Evolutionary conservation across 2,797 vertebrate genomes (phyloP), one percentile per base, ranked within the genome.

Genomic region (Siniperca scherzeri): DNA sequence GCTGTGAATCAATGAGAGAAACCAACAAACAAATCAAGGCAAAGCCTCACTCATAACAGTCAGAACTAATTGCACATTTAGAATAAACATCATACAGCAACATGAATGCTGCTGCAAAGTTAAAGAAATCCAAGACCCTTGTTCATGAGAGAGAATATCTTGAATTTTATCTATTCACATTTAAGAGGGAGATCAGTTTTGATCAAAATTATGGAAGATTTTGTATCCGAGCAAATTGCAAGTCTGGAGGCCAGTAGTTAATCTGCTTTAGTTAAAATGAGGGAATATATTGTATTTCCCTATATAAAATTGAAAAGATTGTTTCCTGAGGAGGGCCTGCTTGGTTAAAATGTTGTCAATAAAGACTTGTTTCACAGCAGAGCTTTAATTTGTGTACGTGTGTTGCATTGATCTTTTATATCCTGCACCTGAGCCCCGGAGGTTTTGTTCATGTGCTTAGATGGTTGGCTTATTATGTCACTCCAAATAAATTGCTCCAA

Each of bases 361-460:
- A 57, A 70, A 17, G 2, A 30, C 30, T 70, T 30, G 25, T 78
- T 78, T 78, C 17, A 25, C 71, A 70, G 68, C 46, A 52, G 12
- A 71, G 30, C 38, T 83, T 65, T 73, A 67, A 64, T 73, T 78
- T 57, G 79, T 21, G 17, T 12, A 77, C 30, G 59, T 27, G 25
- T 68, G 71, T 72, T 66, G 36, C 22, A 85, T 74, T 57, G 40
- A 84, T 82, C 57, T 36, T 76, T 68, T 56, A 36, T 36, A 71
- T 78, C 10, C 19, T 46, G 8, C 60, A 74, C 60, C 57, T 77
- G 61, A 53, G 65, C 59, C 65, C 6, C 48, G 4, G 75, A 53
- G 80, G 30, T 53, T 70, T 78, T 55, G 8, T 59, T 53, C 30
- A 38, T 66, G 53, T 52, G 66, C 48, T 52, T 64, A 16, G 9